These are phyloP conservation scores for Drosophila bipectinata DNA, from an alignment of 1,140 invertebrate genomes.

Conservation along the genomic window DNA sequence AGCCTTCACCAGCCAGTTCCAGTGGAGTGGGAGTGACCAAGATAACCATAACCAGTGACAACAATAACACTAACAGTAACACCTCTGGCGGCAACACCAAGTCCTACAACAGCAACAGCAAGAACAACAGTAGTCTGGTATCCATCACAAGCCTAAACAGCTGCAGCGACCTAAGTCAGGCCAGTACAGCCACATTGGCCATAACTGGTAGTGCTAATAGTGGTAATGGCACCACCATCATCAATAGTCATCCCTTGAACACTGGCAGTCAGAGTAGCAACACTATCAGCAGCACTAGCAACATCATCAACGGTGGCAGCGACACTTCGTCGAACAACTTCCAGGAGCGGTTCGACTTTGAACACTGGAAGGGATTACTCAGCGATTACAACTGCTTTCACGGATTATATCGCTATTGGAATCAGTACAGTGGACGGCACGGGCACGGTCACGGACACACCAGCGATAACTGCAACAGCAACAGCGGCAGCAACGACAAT, in stretches of 20 bases:
- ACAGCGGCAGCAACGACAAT: background rate
- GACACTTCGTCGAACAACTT: slow-evolving; percentile 80
- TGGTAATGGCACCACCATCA: slow-evolving; percentile 7
- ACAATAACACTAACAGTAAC: slow-evolving; percentile 17
- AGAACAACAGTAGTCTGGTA: slow-evolving; percentile 61
- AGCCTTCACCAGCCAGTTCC: background rate
- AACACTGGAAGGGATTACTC: slow-evolving; percentile 73
- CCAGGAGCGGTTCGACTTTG: slow-evolving; percentile 77
- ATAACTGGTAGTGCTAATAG: slow-evolving; percentile 20
- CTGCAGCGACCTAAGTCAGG: slow-evolving; percentile 59
- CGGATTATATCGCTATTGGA: slow-evolving; percentile 77
- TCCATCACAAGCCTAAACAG: slow-evolving; percentile 70
- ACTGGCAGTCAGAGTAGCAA: slow-evolving; percentile 16
- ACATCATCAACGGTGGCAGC: slow-evolving; percentile 43
- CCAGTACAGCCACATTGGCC: slow-evolving; percentile 58
- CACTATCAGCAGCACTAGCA: slow-evolving; percentile 13
- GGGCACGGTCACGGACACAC: slow-evolving; percentile 12
- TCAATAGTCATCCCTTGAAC: slow-evolving; percentile 12
- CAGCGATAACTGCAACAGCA: background rate
- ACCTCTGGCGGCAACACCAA: slow-evolving; percentile 11
- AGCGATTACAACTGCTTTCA: slow-evolving; percentile 78
- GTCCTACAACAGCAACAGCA: slow-evolving; percentile 38
- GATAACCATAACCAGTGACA: slow-evolving; percentile 55
- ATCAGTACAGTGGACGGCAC: slow-evolving; percentile 50
- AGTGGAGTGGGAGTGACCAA: slow-evolving; percentile 46